phyloP scores from a whole-genome alignment of 2,113 vertebrate genomes.

The Etia nguti region DNA sequence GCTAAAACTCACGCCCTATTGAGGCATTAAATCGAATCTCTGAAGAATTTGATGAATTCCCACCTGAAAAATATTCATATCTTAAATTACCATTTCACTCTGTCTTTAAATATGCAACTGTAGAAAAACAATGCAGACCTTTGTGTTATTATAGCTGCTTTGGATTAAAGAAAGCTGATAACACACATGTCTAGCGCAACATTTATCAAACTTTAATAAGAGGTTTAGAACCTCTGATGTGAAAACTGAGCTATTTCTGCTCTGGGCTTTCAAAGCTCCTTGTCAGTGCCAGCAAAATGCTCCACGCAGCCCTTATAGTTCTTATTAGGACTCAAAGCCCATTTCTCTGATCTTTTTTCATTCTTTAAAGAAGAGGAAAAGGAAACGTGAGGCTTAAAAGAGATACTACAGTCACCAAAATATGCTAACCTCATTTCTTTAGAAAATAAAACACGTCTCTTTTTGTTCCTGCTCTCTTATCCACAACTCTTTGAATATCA shows the following conservation, averaged over 20 bases:
- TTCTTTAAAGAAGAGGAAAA: constrained; percentile 11
- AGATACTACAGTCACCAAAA: constrained; percentile 10
- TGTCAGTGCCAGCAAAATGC: constrained; percentile 13
- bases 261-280: constrained; percentile 18
- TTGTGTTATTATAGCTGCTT: neutral
- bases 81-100: neutral
- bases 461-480: constrained; percentile 35
- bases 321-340: constrained; percentile 24
- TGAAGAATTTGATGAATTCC: neutral
- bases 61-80: neutral
- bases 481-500: constrained; percentile 48
- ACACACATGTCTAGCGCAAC: neutral
- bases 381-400: neutral
- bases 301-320: neutral
- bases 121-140: neutral
- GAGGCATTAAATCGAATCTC: neutral
- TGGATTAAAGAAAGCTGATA: constrained; percentile 8
- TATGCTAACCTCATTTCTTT: constrained; percentile 40
- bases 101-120: neutral
- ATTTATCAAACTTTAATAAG: constrained; percentile 34
- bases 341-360: constrained; percentile 39
- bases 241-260: constrained; percentile 34
- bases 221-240: constrained; percentile 9
- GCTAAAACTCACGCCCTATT: neutral
- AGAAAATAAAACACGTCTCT: constrained; percentile 32